Evolutionary conservation across 2,888 invertebrate genomes (phyloP).

Genomic region (Incurvaria masculella): DNA sequence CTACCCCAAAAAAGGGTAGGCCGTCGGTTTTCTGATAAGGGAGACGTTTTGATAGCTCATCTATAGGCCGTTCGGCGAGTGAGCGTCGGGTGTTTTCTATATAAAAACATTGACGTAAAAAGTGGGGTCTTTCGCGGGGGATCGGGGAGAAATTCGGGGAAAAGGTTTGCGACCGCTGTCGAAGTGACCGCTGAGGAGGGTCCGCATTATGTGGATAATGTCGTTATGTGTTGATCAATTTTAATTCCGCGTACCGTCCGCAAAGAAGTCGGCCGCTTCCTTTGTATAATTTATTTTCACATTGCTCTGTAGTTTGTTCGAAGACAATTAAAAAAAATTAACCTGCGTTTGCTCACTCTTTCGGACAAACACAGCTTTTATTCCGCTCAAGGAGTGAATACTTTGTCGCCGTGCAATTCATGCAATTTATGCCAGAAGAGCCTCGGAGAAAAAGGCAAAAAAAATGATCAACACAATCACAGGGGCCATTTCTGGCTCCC

Average conservation of each 20-base stretch:
- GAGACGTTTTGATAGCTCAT: constrained; percentile 51
- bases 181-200: constrained; percentile 57
- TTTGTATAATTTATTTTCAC: constrained; percentile 2
- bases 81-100: constrained; percentile 27
- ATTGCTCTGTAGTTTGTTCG: too few species aligned
- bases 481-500: too few species aligned
- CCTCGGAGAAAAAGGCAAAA: too few species aligned
- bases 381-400: too few species aligned
- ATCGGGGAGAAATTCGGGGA: constrained; percentile 30
- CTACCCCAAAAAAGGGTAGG: constrained; percentile 26
- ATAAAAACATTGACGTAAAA: constrained; percentile 58
- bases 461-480: too few species aligned
- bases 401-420: too few species aligned
- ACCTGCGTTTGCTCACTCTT: too few species aligned
- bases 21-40: constrained; percentile 34
- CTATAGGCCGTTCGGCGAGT: constrained; percentile 19
- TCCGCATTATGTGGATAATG: constrained; percentile 51
- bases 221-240: constrained; percentile 56
- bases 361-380: too few species aligned
- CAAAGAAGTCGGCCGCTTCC: not conserved
- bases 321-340: too few species aligned
- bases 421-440: too few species aligned
- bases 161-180: constrained; percentile 48
- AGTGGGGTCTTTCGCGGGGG: constrained; percentile 42
- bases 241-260: constrained; percentile 33